Conservation (phyloP, 2,888 invertebrate species). For the Hecatera dysodea region DNA sequence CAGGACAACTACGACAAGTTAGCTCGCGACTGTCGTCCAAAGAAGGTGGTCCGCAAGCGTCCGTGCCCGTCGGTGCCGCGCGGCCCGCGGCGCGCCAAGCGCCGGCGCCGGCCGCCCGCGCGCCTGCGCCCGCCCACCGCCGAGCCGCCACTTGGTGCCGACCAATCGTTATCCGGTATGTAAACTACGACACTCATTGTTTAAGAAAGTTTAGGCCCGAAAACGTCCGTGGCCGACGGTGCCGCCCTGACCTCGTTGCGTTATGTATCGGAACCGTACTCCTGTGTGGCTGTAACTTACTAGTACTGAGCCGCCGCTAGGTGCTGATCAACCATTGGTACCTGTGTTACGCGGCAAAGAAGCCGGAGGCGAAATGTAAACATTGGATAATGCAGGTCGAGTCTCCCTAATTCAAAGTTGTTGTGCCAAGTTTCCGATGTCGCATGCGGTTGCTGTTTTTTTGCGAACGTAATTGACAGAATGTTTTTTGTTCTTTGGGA, state of each 20-base stretch:
- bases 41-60: conserved; percentile 93
- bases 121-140: conserved; percentile 58
- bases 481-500: neutral
- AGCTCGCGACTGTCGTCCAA: conserved; percentile 94
- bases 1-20: conserved; percentile 96
- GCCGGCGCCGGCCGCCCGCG: conserved; percentile 69
- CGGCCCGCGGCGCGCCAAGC: conserved; percentile 63
- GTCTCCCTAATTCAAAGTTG: neutral
- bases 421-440: too few relatives aligned
- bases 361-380: neutral
- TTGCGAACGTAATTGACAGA: neutral
- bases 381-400: neutral
- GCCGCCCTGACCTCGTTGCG: conserved; percentile 63
- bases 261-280: conserved; percentile 67
- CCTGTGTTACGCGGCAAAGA: neutral
- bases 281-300: conserved; percentile 66
- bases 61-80: conserved; percentile 63
- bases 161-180: conserved; percentile 79
- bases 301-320: conserved; percentile 45
- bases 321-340: conserved; percentile 78
- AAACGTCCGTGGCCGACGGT: conserved; percentile 83
- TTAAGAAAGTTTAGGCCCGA: conserved; percentile 77
- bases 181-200: conserved; percentile 78
- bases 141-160: conserved; percentile 47
- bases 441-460: neutral